Evolutionary conservation across 2,888 invertebrate species (phyloP).

Genomic region (Clivina fossor): DNA sequence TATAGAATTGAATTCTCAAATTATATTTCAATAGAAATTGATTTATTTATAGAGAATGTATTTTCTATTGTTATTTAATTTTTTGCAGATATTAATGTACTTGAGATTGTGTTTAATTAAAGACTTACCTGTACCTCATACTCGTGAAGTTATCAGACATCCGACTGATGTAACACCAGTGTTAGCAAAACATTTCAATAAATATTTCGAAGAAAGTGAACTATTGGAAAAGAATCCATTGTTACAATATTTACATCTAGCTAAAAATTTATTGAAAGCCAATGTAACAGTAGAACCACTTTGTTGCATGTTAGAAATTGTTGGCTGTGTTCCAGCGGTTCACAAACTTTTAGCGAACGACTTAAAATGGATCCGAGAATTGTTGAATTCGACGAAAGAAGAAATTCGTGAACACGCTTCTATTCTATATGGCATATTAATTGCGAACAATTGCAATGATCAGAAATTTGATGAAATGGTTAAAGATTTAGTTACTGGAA

Average conservation of each 20-base stretch:
- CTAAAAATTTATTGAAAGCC: conserved; percentile 66
- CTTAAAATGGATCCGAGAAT: conserved; percentile 64
- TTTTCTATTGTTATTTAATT: conserved; percentile 39
- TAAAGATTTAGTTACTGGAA: conserved; percentile 59
- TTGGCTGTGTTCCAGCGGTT: conserved; percentile 79
- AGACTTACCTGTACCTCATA: conserved; percentile 61
- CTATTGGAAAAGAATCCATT: conserved; percentile 61
- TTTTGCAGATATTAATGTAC: conserved; percentile 70
- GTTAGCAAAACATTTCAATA: conserved; percentile 64
- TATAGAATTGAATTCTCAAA: conserved; percentile 2
- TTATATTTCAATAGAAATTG: neutral
- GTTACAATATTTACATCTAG: conserved; percentile 67
- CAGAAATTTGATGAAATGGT: conserved; percentile 59
- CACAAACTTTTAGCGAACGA: conserved; percentile 65
- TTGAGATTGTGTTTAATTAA: conserved; percentile 76
- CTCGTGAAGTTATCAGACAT: conserved; percentile 58
- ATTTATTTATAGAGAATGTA: conserved; percentile 3
- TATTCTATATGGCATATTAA: conserved; percentile 73
- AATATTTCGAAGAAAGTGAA: conserved; percentile 51
- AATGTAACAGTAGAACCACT: conserved; percentile 64
- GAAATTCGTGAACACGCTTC: conserved; percentile 74
- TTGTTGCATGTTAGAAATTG: conserved; percentile 77
- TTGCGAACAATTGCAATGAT: conserved; percentile 58
- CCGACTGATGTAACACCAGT: conserved; percentile 67
- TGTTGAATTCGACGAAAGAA: conserved; percentile 72